Evolutionary conservation across 2,888 invertebrate genomes (phyloP), one percentile per base, ranked within the genome.

Genomic region (Athalia cordata): DNA sequence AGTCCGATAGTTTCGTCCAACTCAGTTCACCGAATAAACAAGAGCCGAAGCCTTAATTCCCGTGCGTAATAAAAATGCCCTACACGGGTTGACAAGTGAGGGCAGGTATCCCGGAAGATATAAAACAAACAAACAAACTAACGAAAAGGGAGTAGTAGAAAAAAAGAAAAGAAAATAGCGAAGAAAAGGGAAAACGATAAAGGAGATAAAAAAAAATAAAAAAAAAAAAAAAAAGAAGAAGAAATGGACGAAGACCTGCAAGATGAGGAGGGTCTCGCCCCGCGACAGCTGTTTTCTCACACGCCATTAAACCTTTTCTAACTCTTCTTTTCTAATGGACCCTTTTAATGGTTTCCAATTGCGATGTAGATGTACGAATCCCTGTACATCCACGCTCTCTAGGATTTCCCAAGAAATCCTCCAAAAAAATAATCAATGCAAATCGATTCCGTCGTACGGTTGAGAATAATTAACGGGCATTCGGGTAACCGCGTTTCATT

Each of bases 261-360:
- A 47, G 70, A 78, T 49, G 78, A 57, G 57, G 50, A 77, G 43
- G 50, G 68, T 64, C 66, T 75, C 78, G 67, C 57, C 15, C 11
- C 4, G 50, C 5, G n/a, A 13, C 77, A 77, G 77, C 77, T 77
- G 77, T 70, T 62, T 77, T 77, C 77, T 77, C 77, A 49, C 77
- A 77, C 77, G 77, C 68, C 77, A 70, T 77, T 77, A 77, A 77
- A 77, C 70, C 68, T 61, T 68, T 68, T 67, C 77, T 61, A 75
- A 64, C 75, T 75, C 50, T 75, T 75, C 75, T 50, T 64, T 75
- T 64, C 75, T 64, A 64, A 75, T 64, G 75, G 75, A 75, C 64
- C 75, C 75, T 75, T 64, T 75, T 75, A 75, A 75, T 75, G 75
- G 75, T 62, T 75, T 75, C 75, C 75, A 64, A 75, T 75, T 75